Conservation (phyloP, 2,888 invertebrate genomes). For the Antheraea assamensis region DNA sequence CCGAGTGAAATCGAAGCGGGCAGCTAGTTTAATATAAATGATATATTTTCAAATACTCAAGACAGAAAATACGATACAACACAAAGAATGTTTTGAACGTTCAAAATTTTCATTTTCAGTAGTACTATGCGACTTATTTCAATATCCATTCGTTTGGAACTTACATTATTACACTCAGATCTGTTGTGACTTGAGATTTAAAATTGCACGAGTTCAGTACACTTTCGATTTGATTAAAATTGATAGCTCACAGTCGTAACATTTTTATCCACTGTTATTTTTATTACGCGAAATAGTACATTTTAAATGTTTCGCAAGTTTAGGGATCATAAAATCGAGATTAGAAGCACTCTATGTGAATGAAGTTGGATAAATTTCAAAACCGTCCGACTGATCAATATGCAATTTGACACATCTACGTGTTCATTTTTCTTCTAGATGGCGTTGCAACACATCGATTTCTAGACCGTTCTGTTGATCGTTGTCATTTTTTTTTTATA, state of each 20-base stretch:
- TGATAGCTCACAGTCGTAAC: background rate
- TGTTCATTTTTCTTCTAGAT: too few relatives aligned
- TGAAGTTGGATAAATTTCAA: background rate
- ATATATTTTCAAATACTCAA: background rate
- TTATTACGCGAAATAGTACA: slow-evolving; percentile 1
- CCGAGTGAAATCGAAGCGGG: too few relatives aligned
- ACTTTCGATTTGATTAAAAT: background rate
- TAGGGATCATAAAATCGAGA: background rate
- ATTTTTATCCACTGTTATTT: slow-evolving; percentile 7
- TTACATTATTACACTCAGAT: background rate
- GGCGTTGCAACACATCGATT: too few relatives aligned
- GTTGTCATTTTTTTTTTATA: too few relatives aligned
- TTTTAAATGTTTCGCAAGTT: background rate
- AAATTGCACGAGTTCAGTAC: slow-evolving; percentile 8
- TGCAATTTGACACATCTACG: too few relatives aligned
- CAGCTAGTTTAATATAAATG: background rate
- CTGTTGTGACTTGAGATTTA: slow-evolving; percentile 7
- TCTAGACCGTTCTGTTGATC: too few relatives aligned
- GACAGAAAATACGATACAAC: background rate
- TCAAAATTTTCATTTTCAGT: background rate
- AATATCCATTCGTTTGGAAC: slow-evolving; percentile 1
- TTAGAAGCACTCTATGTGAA: background rate
- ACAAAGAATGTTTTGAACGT: background rate
- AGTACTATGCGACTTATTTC: slow-evolving; percentile 4
- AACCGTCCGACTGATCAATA: too few relatives aligned